Percentiles rank a stretch among this genome's conserved stretches.
These are phyloP conservation scores for Crioceris asparagi DNA, from an alignment of 2,888 invertebrate genomes.

Conservation along the genomic window DNA sequence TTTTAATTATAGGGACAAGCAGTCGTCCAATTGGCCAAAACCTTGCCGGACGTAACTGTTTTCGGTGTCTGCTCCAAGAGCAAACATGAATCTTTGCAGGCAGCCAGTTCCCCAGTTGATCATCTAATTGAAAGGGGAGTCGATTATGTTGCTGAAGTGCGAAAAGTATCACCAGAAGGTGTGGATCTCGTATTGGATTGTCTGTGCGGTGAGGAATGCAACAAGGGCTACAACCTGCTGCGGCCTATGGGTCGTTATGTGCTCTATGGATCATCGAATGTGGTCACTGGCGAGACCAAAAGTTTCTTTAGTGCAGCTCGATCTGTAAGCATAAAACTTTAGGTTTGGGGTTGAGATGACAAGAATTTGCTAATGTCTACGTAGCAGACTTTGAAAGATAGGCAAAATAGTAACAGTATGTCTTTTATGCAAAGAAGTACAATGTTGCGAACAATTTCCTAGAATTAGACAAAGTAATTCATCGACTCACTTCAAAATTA, in stretches of 20 bases:
- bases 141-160: constrained; percentile 75
- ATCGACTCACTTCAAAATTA: too few species aligned
- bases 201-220: constrained; percentile 80
- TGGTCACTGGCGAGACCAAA: constrained; percentile 83
- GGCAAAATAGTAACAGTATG: too few species aligned
- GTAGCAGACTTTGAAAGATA: too few species aligned
- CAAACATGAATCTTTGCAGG: constrained; percentile 75
- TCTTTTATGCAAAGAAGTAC: too few species aligned
- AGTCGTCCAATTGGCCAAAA: constrained; percentile 69
- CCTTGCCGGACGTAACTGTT: constrained; percentile 68
- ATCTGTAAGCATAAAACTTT: constrained; percentile 54
- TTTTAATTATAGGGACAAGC: constrained; percentile 61
- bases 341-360: too few species aligned
- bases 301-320: constrained; percentile 85
- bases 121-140: constrained; percentile 70
- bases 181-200: constrained; percentile 82
- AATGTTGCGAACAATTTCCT: too few species aligned
- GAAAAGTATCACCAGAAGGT: constrained; percentile 67
- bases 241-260: constrained; percentile 85
- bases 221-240: constrained; percentile 69
- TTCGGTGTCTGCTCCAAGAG: constrained; percentile 77
- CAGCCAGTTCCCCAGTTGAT: constrained; percentile 55
- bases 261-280: constrained; percentile 77
- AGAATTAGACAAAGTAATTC: too few species aligned
- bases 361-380: too few species aligned